phyloP scores from a whole-genome alignment of 2,797 vertebrate species.

The Psittacula derbiana region DNA sequence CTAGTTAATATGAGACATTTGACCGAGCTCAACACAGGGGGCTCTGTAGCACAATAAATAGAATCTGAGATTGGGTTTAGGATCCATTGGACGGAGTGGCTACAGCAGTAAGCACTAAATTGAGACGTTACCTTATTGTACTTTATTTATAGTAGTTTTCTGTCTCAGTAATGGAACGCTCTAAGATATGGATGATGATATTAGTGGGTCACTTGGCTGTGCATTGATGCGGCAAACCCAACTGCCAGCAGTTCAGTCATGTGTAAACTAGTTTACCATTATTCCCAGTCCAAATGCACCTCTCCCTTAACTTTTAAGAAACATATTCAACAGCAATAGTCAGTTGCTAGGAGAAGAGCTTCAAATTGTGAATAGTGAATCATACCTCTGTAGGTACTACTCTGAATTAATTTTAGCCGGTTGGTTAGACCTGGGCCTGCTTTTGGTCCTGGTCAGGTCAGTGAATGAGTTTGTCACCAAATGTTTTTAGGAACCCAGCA shows the following conservation, averaged over 20 bases:
- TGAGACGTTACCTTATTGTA: not conserved
- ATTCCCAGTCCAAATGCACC: not conserved
- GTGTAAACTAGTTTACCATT: not conserved
- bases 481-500: not conserved
- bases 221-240: not conserved
- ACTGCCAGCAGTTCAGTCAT: not conserved
- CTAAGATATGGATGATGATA: not conserved
- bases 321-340: not conserved
- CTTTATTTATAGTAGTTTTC: not conserved
- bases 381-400: not conserved
- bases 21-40: conserved; percentile 25
- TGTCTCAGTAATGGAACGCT: not conserved
- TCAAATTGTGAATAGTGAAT: not conserved
- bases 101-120: not conserved
- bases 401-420: not conserved
- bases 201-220: not conserved
- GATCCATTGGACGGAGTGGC: not conserved
- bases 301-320: not conserved
- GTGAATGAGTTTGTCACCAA: not conserved
- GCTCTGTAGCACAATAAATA: conserved; percentile 53
- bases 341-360: not conserved
- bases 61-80: conserved; percentile 13
- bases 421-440: not conserved
- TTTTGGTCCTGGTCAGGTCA: not conserved
- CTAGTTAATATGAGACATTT: not conserved